Evolutionary conservation across 2,797 vertebrate genomes (phyloP).

Genomic region (Platalea minor): DNA sequence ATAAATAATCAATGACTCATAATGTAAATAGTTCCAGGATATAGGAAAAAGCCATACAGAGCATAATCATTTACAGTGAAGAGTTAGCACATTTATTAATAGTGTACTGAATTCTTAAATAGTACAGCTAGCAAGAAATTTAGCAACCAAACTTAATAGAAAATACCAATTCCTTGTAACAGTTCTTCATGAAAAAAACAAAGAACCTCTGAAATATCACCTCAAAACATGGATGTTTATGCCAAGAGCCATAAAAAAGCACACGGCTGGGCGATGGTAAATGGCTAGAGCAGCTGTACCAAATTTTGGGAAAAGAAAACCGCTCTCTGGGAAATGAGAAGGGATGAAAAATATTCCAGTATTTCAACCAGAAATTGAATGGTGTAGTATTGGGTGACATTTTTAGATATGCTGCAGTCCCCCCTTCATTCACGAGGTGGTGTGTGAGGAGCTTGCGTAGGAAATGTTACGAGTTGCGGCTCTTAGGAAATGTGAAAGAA

Average conservation of each 20-base stretch:
- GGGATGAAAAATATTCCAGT: neutral
- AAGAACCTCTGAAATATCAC: neutral
- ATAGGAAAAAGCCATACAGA: neutral
- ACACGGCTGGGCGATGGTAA: rapidly evolving
- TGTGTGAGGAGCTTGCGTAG: slow-evolving; percentile 15
- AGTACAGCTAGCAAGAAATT: neutral
- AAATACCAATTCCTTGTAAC: neutral
- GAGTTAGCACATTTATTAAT: neutral
- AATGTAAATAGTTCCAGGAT: slow-evolving; percentile 26
- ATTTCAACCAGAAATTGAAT: neutral
- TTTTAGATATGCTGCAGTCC: neutral
- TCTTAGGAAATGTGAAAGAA: neutral
- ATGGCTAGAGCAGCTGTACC: neutral
- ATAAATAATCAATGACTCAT: slow-evolving; percentile 25
- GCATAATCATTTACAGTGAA: neutral
- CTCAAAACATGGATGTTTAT: neutral
- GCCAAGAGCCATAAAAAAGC: neutral
- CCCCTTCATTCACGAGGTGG: slow-evolving; percentile 22
- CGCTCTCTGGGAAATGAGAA: neutral
- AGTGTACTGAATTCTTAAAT: neutral
- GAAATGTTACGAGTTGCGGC: neutral
- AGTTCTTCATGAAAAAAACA: neutral
- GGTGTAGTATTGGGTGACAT: neutral
- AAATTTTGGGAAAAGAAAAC: neutral
- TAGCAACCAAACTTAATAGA: neutral